Conservation (phyloP, 2,888 invertebrate genomes). For the Leptarthrus brevirostris region DNA sequence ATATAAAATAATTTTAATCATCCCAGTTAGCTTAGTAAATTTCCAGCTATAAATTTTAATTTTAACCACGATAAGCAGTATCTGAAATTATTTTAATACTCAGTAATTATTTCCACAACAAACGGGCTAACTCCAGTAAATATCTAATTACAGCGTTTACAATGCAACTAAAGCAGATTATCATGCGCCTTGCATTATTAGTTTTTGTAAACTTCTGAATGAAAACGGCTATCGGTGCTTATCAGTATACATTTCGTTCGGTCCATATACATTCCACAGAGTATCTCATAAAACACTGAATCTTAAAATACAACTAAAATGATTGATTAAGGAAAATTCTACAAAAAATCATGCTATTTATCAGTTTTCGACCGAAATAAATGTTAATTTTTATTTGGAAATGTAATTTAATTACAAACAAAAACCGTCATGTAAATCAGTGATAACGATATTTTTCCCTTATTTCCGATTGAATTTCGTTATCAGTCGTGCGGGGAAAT, state of each 20-base stretch:
- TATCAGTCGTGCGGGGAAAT: constrained; percentile 5
- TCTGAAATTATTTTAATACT: not conserved
- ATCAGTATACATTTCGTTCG: constrained; percentile 7
- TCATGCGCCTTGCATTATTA: not conserved
- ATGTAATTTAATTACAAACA: constrained; percentile 30
- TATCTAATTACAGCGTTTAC: constrained; percentile 19
- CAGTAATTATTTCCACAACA: not conserved
- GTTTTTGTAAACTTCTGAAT: constrained; percentile 11
- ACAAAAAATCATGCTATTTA: not conserved
- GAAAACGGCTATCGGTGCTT: not conserved
- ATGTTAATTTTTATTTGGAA: constrained; percentile 3
- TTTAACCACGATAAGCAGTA: not conserved
- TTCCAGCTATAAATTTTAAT: too few species aligned
- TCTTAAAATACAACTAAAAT: not conserved
- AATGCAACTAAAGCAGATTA: not conserved
- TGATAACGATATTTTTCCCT: constrained; percentile 5
- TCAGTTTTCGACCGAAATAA: constrained; percentile 27
- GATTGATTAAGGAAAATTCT: not conserved
- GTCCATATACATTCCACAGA: not conserved
- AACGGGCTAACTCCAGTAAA: not conserved
- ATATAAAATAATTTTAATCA: too few species aligned
- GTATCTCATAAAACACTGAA: not conserved
- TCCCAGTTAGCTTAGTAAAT: too few species aligned
- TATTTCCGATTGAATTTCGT: not conserved
- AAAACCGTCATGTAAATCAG: constrained; percentile 1